Conservation (phyloP, 2,113 vertebrate species). For the Vombatus ursinus region DNA sequence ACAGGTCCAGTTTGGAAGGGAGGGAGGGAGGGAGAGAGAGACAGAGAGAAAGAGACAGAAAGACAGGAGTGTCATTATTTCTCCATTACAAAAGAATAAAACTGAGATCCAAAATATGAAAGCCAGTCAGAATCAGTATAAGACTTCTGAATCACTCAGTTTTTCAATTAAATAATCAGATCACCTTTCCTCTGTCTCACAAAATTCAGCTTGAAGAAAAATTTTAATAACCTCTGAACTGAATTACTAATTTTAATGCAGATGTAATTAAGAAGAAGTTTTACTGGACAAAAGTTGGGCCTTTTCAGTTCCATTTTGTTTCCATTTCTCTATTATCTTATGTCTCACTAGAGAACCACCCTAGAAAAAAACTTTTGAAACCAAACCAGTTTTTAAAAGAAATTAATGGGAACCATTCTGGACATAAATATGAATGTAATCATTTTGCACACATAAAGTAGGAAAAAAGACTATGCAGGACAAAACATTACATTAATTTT, state of each 20-base stretch:
- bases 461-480: constrained; percentile 16
- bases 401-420: not conserved
- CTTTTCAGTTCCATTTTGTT: not conserved
- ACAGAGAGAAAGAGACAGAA: not conserved
- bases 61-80: not conserved
- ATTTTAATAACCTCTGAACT: not conserved
- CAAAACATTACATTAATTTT: not conserved
- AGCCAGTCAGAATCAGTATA: not conserved
- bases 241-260: not conserved
- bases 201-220: not conserved
- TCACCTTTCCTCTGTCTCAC: not conserved
- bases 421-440: not conserved
- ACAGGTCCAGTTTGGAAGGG: not conserved
- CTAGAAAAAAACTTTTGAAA: constrained; percentile 8
- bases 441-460: constrained; percentile 11
- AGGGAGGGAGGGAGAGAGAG: not conserved
- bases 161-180: not conserved
- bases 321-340: not conserved
- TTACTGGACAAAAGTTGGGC: not conserved
- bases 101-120: not conserved
- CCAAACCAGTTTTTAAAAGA: constrained; percentile 20
- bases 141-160: not conserved
- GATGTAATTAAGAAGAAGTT: not conserved
- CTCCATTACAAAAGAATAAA: not conserved
- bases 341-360: not conserved